Percentiles rank a stretch among this genome's conserved stretches.
Conservation (phyloP, 2,888 invertebrate species). For the Nebria salina region DNA sequence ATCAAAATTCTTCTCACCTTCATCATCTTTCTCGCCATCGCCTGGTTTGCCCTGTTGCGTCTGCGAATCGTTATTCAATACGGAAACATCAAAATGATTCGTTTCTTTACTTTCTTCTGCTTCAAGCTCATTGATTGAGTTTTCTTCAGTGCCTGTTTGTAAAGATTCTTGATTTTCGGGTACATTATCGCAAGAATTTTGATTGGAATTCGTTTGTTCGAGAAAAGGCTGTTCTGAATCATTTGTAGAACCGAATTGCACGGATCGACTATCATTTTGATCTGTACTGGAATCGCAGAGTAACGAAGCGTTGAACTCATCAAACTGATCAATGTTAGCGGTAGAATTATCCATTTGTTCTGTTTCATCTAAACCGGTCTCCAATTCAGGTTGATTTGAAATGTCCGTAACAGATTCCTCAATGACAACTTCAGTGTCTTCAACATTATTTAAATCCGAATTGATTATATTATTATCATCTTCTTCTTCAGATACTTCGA, state of each 20-base stretch:
- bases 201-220: constrained; percentile 34
- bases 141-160: constrained; percentile 36
- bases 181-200: constrained; percentile 19
- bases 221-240: constrained; percentile 31
- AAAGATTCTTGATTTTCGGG: constrained; percentile 39
- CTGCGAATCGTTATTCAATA: constrained; percentile 39
- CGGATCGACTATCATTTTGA: constrained; percentile 39
- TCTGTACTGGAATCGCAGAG: constrained; percentile 39
- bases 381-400: constrained; percentile 20
- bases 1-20: constrained; percentile 14
- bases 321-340: constrained; percentile 14
- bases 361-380: constrained; percentile 4
- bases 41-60: constrained; percentile 36
- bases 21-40: constrained; percentile 36
- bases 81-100: constrained; percentile 31
- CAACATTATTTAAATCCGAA: constrained; percentile 63
- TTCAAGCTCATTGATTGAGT: constrained; percentile 30
- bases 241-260: constrained; percentile 34
- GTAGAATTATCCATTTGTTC: not conserved
- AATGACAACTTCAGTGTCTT: not conserved
- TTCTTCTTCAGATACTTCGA: constrained; percentile 63
- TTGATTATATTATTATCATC: constrained; percentile 51
- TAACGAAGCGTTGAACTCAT: constrained; percentile 26
- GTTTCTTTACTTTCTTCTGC: constrained; percentile 21
- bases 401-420: not conserved